Percentiles rank a stretch among this genome's conserved stretches.
Conservation (phyloP, 2,113 vertebrate species). For the Lanius ludovicianus region DNA sequence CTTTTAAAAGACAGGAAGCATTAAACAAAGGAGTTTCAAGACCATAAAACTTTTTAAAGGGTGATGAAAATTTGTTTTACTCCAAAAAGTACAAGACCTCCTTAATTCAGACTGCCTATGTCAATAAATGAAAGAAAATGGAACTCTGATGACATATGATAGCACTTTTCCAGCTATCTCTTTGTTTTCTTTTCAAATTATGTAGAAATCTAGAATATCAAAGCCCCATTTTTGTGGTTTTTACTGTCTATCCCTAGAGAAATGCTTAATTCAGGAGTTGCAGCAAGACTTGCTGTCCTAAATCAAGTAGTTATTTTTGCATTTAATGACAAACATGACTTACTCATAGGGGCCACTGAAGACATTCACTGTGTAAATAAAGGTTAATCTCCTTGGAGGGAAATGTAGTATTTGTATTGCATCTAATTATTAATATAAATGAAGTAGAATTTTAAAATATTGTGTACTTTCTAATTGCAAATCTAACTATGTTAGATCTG, state of each 20-base stretch:
- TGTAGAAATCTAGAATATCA: neutral
- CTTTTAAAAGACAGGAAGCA: neutral
- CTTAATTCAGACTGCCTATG: neutral
- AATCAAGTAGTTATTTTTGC: conserved; percentile 38
- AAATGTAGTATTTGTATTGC: neutral
- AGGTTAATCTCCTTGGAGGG: conserved; percentile 34
- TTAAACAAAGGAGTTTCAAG: neutral
- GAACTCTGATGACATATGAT: neutral
- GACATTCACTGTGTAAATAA: neutral
- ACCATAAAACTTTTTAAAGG: neutral
- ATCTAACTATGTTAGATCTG: neutral
- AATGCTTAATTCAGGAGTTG: neutral
- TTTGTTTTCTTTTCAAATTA: conserved; percentile 11
- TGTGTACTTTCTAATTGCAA: neutral
- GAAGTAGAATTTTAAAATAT: neutral
- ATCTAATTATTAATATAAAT: conserved; percentile 9
- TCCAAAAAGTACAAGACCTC: neutral
- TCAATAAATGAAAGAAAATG: neutral
- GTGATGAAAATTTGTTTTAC: neutral
- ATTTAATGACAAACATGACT: conserved; percentile 10
- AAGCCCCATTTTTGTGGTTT: neutral
- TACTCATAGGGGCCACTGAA: neutral
- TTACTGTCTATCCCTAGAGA: neutral
- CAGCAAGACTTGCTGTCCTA: neutral
- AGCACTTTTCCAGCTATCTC: neutral